Percentiles rank a stretch among this genome's conserved stretches.
Evolutionary conservation across 2,113 vertebrate species (phyloP).

Genomic region (Manacus vitellinus): DNA sequence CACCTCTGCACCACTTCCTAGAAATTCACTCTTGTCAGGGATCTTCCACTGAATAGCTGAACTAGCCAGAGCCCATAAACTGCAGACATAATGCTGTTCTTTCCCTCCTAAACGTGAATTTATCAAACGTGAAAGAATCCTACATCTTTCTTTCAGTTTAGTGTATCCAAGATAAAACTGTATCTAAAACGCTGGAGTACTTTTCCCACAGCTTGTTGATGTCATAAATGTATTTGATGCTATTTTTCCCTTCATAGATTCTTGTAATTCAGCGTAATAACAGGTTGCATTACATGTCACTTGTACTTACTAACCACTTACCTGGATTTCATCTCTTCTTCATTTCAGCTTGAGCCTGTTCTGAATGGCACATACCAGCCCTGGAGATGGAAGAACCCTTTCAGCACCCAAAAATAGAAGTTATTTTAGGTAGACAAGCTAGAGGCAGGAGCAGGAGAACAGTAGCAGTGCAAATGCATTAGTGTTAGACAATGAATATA

Average conservation of each 20-base stretch:
- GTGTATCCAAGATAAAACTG: accelerated
- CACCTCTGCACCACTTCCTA: background rate
- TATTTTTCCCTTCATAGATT: background rate
- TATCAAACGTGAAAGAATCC: background rate
- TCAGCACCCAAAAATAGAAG: background rate
- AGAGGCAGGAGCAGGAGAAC: background rate
- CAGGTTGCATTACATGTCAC: background rate
- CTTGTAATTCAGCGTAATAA: background rate
- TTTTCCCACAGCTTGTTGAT: background rate
- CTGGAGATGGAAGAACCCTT: background rate
- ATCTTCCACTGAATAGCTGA: background rate
- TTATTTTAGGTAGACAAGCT: background rate
- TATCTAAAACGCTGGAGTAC: background rate
- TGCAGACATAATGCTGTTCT: background rate
- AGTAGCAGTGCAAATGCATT: background rate
- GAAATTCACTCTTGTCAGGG: background rate
- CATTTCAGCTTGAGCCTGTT: background rate
- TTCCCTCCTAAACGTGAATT: background rate
- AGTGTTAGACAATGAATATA: background rate
- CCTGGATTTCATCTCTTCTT: background rate
- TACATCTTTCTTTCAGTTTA: background rate
- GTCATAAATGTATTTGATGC: background rate
- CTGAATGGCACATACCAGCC: background rate
- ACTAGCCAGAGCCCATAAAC: background rate
- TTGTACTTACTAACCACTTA: background rate